A percentile compares a stretch with the other conserved stretches of the same genome.
Evolutionary conservation across 2,888 invertebrate species (phyloP).

Genomic region (Phragmatobia fuliginosa): DNA sequence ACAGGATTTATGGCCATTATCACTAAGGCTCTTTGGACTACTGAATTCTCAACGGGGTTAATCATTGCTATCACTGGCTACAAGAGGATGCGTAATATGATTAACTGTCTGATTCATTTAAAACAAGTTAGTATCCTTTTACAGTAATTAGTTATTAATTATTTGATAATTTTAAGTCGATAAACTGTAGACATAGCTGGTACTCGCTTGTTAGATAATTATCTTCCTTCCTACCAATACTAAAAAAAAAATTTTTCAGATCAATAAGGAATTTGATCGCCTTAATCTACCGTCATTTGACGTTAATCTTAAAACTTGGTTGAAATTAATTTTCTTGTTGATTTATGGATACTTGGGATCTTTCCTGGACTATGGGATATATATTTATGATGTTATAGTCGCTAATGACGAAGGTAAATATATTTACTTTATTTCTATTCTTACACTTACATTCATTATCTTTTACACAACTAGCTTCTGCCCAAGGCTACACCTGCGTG

Average conservation of each 20-base stretch:
- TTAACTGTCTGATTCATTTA: neutral
- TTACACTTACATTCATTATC: no score
- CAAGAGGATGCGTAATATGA: neutral
- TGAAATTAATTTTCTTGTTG: neutral
- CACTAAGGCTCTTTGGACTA: neutral
- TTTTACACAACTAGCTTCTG: no score
- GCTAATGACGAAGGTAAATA: neutral
- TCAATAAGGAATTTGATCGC: conserved; percentile 2
- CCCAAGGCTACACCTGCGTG: no score
- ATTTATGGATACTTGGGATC: neutral
- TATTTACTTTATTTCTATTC: no score
- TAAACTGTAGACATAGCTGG: no score
- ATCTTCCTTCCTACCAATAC: no score
- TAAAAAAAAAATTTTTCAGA: neutral
- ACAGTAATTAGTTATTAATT: no score
- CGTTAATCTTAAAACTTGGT: neutral
- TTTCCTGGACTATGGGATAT: neutral
- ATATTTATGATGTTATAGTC: neutral
- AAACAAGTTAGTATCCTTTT: neutral
- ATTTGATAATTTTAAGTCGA: no score
- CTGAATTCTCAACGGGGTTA: neutral
- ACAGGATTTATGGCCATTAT: conserved; percentile 3
- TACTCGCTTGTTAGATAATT: no score
- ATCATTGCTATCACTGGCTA: neutral
- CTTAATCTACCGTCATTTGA: neutral